Evolutionary conservation across 2,113 vertebrate species (phyloP).

Genomic region (Bos javanicus): DNA sequence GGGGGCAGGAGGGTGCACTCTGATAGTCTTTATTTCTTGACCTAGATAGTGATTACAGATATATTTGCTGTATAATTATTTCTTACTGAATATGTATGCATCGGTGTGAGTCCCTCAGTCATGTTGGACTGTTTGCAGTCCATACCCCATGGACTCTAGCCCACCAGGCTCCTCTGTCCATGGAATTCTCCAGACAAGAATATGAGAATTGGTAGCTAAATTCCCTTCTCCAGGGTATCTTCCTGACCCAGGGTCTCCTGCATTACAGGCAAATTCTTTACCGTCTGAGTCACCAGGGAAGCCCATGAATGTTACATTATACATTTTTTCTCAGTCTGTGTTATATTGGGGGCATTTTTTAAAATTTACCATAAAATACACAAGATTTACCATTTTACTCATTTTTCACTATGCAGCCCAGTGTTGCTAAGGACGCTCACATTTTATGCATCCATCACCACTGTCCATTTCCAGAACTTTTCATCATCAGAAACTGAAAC

Average conservation of each 20-base stretch:
- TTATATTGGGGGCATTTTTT: not conserved
- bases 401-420: not conserved
- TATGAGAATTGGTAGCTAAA: not conserved
- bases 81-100: not conserved
- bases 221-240: not conserved
- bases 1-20: not conserved
- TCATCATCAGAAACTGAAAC: not conserved
- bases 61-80: constrained; percentile 30
- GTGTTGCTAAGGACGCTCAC: not conserved
- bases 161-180: not conserved
- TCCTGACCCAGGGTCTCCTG: not conserved
- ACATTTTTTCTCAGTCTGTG: not conserved
- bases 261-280: not conserved
- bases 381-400: constrained; percentile 6
- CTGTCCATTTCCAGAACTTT: not conserved
- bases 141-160: not conserved
- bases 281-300: not conserved
- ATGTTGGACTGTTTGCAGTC: not conserved
- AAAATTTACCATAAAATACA: not conserved
- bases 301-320: not conserved
- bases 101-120: not conserved
- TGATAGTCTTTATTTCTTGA: constrained; percentile 9
- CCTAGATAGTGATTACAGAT: not conserved
- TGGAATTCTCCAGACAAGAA: not conserved
- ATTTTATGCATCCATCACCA: not conserved